Base-by-base conservation (phyloP, 2,888 invertebrate species). In the Listrodromus nycthemerus region DNA sequence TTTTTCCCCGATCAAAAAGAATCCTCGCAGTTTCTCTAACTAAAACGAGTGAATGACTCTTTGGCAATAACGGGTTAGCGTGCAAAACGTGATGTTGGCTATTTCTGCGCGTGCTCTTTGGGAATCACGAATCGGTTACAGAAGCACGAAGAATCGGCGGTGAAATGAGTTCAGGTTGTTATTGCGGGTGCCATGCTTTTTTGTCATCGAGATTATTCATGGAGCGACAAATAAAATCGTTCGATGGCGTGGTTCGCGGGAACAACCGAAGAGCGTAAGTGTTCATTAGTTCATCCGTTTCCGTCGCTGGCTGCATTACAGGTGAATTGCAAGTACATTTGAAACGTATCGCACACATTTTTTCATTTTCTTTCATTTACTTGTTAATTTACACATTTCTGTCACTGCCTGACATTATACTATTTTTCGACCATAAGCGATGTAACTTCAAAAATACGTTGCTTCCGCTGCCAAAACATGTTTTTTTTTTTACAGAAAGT, bases 21-120 rank as follows among this genome's bases (percentile, higher is more conserved):
- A 65, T 45, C 41, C 41, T 45, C 41, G 41, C 4, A 16, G 41
- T 45, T 16, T 45, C 41, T 45, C 41, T 71, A 48, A 61, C 61
- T 30, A 21, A n/a, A 37, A 50, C 67, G 66, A 50, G 48, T 21
- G 30, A 21, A 30, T 58, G 24, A 55, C 63, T 65, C 45, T 74
- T 21, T 73, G 61, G 66, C 67, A 71, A 61, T 70, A 69, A 58
- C 37, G 48, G 70, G 45, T 82, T 76, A 73, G 75, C 82, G 76
- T 84, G 84, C 75, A 82, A 79, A 74, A 71, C 55, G 19, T 71
- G 24, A 45, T 41, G 24, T n/a, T 58, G 45, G 41, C 71, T 24
- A 66, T 33, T 67, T 41, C 67, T 41, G 63, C 50, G 41, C 63
- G 82, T 69, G 41, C 52, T 65, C 50, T 37, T 21, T 58, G 69